Base-by-base conservation (phyloP, 2,113 vertebrate species). In the Indicator maculatus region DNA sequence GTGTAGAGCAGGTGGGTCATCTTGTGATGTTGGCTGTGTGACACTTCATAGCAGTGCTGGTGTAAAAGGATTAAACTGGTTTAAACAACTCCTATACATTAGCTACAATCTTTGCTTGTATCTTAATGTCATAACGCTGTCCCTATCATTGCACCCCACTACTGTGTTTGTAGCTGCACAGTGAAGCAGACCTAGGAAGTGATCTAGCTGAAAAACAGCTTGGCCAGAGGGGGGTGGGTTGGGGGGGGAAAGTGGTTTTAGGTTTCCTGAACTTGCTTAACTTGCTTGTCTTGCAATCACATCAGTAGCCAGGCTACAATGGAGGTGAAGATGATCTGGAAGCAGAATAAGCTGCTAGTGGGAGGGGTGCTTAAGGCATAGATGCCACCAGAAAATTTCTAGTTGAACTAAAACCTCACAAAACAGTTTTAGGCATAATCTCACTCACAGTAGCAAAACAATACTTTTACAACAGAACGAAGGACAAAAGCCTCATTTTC, bases 11-110 rank as follows among this genome's bases (percentile, higher is more conserved):
- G 33, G 5, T 65, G 60, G 70, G n/a, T 50, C 55, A 60, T 4
- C 60, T 64, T 64, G 59, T 33, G 65, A 21, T 1, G 1, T 23
- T 27, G 58, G 9, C 26, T 18, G 13, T 14, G 58, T 30, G 45
- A 41, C 12, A 3, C 16, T 30, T 33, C 0, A 0, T 18, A 50
- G 31, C 61, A 3, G 6, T 20, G 38, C 52, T 91, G 61, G 41
- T 84, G 19, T 17, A 2, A 6, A 38, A 44, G 66, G 18, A 4
- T 39, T 36, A 12, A 88, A 12, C 5, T 10, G 56, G 7, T n/a
- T 4, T 12, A 9, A 73, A 20, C 27, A 31, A 1, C 30, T 31
- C 16, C 56, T 45, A 3, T 0, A 0, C 16, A 14, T 18, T 1
- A 53, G 41, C 5, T 39, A 0, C 52, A 6, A 0, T 0, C 24